phyloP scores from a whole-genome alignment of 2,113 vertebrate species.

The Limnothrissa miodon region DNA sequence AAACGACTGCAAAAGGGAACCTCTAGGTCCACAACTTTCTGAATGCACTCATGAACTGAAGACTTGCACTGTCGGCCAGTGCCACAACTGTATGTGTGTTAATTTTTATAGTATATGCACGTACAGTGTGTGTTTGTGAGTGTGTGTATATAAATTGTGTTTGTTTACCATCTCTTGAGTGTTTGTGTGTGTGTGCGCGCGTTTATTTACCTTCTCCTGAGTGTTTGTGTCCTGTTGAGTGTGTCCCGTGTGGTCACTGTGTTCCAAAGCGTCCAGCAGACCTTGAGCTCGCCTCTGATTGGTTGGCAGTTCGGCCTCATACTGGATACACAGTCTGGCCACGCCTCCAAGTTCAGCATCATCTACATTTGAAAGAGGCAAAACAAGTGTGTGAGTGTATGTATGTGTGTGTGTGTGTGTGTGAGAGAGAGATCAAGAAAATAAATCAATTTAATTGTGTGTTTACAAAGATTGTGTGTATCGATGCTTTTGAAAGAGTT shows the following conservation, averaged over 20 bases:
- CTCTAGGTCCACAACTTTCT: too few relatives aligned
- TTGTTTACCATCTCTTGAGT: neutral
- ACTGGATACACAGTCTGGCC: constrained; percentile 75
- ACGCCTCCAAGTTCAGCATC: constrained; percentile 36
- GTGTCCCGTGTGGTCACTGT: constrained; percentile 58
- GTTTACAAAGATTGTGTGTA: too few relatives aligned
- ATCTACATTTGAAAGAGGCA: neutral
- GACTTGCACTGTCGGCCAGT: too few relatives aligned
- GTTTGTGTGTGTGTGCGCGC: neutral
- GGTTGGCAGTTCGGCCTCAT: constrained; percentile 61
- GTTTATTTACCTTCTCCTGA: constrained; percentile 72
- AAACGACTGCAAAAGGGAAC: too few relatives aligned
- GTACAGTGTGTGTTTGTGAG: neutral
- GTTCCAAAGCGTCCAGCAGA: constrained; percentile 85
- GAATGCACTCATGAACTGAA: too few relatives aligned
- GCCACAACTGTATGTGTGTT: neutral
- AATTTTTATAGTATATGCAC: neutral
- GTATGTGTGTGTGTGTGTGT: too few relatives aligned
- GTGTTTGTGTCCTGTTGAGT: constrained; percentile 31
- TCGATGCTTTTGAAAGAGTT: too few relatives aligned
- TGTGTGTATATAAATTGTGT: neutral
- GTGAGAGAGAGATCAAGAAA: too few relatives aligned
- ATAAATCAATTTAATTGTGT: too few relatives aligned
- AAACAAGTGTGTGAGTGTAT: neutral
- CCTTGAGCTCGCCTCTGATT: constrained; percentile 60